Evolutionary conservation across 2,113 vertebrate species (phyloP), one percentile per base, ranked within the genome.

Genomic region (Casuarius casuarius): DNA sequence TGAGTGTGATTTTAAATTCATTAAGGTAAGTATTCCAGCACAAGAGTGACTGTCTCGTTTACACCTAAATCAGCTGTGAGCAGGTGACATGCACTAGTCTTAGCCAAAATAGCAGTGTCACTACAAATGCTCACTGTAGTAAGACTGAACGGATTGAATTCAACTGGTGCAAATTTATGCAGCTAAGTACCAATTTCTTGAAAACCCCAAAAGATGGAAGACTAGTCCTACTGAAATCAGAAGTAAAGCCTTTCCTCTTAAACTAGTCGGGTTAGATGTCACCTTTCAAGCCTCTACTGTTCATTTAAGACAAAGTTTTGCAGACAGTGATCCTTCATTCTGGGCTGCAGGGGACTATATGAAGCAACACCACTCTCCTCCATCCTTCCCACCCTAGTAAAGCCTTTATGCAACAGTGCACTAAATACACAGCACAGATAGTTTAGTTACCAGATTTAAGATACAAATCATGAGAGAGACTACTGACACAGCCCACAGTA

Each of bases 81-180:
- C 82, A 95, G 87, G 68, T 93, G 72, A 92, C 51, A 46, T 2
- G 42, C 25, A 74, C 23, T 19, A 88, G 28, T 80, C 58, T 56
- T 28, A 83, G 56, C 49, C 59, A 61, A 51, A 78, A 74, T 20
- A 13, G 29, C 44, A 54, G 18, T 20, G 40, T 88, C 54, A 63
- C 79, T 75, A 74, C 31, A 86, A 92, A 77, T 12, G 38, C 29
- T 88, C n/a, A n/a, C 49, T 85, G 28, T 29, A 72, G 54, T 33
- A 23, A 93, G 93, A 89, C 29, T 61, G 44, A 94, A 92, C 40
- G n/a, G 35, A 87, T 91, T 85, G 88, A 66, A 80, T 83, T 90
- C 44, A 85, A 63, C 31, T 51, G 56, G 16, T 38, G 7, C 38
- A 52, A 63, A 29, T 72, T 84, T 28, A 67, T 14, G 1, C 26